A percentile compares a stretch with the other conserved stretches of the same genome.
These are phyloP conservation scores for Antennarius maculatus DNA, from an alignment of 2,797 vertebrate genomes.

Conservation along the genomic window DNA sequence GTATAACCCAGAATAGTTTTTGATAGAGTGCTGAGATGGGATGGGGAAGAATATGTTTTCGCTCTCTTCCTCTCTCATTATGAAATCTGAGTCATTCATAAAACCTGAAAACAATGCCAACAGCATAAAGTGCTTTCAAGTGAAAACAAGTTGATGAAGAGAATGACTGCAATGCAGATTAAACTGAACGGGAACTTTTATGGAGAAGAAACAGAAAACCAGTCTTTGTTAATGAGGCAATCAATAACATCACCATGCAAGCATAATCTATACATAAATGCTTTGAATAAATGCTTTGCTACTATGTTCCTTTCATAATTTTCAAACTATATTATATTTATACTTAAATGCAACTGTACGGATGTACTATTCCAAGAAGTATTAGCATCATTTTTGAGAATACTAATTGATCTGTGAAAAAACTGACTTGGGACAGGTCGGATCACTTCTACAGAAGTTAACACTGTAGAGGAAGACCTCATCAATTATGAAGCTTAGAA, in stretches of 20 bases:
- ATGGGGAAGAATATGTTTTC: constrained; percentile 35
- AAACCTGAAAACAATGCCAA: constrained; percentile 64
- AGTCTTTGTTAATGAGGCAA: constrained; percentile 41
- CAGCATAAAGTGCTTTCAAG: constrained; percentile 46
- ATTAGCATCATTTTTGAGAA: constrained; percentile 16
- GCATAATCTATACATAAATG: too few relatives aligned
- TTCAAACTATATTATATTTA: constrained; percentile 26
- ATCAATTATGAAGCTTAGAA: background rate
- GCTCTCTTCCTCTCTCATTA: constrained; percentile 18
- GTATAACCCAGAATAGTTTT: constrained; percentile 21
- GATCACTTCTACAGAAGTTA: too few relatives aligned
- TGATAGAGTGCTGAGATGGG: constrained; percentile 41
- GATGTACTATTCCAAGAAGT: constrained; percentile 3
- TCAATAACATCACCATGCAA: constrained; percentile 38
- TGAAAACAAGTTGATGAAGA: constrained; percentile 52
- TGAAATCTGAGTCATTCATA: constrained; percentile 68
- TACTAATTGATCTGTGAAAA: too few relatives aligned
- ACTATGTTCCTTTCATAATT: constrained; percentile 32
- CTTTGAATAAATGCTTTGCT: constrained; percentile 27
- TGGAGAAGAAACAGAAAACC: constrained; percentile 13
- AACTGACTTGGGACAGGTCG: too few relatives aligned
- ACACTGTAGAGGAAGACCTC: constrained; percentile 1
- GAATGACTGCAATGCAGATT: constrained; percentile 29
- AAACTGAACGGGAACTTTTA: constrained; percentile 16
- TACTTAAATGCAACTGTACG: constrained; percentile 16